phyloP scores from a whole-genome alignment of 2,113 vertebrate species.

The Silurus glanis region DNA sequence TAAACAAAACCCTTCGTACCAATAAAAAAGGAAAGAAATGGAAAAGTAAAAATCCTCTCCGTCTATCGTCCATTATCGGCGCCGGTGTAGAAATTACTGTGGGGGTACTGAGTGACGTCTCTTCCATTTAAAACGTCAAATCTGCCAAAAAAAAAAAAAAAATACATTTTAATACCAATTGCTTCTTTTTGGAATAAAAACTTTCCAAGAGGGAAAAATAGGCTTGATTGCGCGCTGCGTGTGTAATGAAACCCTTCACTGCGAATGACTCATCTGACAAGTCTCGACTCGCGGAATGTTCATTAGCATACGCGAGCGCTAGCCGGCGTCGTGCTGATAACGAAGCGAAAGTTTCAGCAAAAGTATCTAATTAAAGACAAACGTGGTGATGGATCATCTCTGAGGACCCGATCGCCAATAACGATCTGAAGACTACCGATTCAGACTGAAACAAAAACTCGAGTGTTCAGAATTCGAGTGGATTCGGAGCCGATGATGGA shows the following conservation, averaged over 20 bases:
- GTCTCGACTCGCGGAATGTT: background rate
- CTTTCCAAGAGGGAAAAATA: background rate
- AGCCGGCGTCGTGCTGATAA: background rate
- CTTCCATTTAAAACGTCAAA: conserved; percentile 11
- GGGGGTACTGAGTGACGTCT: background rate
- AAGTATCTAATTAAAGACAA: background rate
- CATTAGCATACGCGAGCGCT: background rate
- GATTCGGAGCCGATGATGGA: background rate
- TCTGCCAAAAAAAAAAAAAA: background rate
- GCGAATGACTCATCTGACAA: conserved; percentile 4
- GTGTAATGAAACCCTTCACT: conserved; percentile 22
- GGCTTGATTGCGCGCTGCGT: conserved; percentile 7
- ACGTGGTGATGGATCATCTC: background rate
- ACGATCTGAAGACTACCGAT: background rate
- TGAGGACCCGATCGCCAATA: background rate
- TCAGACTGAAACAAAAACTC: background rate
- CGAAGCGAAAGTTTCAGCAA: background rate
- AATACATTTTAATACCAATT: background rate
- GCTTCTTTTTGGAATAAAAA: background rate
- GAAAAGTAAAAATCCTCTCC: background rate
- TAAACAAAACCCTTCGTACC: background rate
- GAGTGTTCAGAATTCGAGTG: background rate
- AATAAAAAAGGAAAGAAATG: background rate
- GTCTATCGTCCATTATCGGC: background rate
- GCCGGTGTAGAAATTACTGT: background rate